Evolutionary conservation across 2,113 vertebrate genomes (phyloP), one percentile per base, ranked within the genome.

Genomic region (Dermatemys mawii): DNA sequence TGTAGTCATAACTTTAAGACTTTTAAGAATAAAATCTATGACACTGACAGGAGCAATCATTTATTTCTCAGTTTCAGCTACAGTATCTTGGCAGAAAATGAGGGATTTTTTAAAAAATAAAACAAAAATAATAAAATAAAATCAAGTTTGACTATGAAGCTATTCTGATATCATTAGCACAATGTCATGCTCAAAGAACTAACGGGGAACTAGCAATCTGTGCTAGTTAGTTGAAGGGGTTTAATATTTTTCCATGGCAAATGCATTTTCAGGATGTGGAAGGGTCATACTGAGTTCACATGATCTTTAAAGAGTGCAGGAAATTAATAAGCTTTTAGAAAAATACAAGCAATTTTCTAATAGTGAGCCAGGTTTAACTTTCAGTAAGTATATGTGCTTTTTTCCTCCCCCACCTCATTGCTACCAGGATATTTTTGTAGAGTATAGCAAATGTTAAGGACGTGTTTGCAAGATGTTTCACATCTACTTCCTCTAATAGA

Each of bases 261-360:
- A 27, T 92, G 57, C 53, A 76, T 92, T 90, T 92, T 14, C 53
- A 90, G 29, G 35, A 44, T 89, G 19, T 53, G 78, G n/a, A 81
- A 85, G n/a, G 51, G 11, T 96, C 57, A 82, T 54, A 12, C 3
- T 86, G 54, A 78, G 10, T 90, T 93, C 50, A 70, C 2, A 24
- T 24, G 12, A 14, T 81, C 79, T 83, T 63, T 13, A 63, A 27
- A 60, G 79, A 55, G 2, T 78, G 29, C 38, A 86, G 41, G 85
- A 94, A 92, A 90, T 78, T 83, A 84, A 93, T 81, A 87, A 0
- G 4, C 5, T 85, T 92, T 80, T 44, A 50, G 76, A 91, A 96
- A 95, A 97, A 87, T 29, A 76, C 24, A 96, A 78, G 7, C 2
- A 83, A 70, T 83, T 96, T 85, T 78, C 54, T 60, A 63, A 60